phyloP scores from a whole-genome alignment of 2,113 vertebrate species.

The Aptenodytes patagonicus region DNA sequence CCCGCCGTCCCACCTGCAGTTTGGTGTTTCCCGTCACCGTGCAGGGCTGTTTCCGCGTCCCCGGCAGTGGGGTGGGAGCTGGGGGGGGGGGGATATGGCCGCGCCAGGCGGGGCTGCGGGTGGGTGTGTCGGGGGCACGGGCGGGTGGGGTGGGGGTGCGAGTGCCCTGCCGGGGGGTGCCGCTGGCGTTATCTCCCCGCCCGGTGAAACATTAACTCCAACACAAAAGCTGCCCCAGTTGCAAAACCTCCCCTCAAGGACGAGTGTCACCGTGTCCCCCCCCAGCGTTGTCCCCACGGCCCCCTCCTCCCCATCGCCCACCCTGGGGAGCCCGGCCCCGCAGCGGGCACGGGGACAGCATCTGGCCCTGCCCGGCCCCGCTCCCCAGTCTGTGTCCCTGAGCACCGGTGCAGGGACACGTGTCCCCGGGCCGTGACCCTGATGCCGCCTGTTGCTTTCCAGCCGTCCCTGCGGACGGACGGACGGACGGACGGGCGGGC shows the following conservation, averaged over 20 bases:
- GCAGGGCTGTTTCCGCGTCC: background rate
- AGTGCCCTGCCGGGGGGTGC: background rate
- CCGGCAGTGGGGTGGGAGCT: too few relatives aligned
- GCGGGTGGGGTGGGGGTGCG: background rate
- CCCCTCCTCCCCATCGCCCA: background rate
- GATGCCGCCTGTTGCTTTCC: background rate
- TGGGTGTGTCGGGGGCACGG: background rate
- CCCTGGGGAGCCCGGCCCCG: accelerated
- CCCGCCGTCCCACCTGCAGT: accelerated
- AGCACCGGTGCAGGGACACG: background rate
- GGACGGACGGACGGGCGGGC: background rate
- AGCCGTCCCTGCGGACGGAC: background rate
- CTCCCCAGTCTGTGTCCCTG: background rate
- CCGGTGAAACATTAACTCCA: background rate
- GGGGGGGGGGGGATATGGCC: background rate
- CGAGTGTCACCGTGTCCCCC: background rate
- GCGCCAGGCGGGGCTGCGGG: too few relatives aligned
- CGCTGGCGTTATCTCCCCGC: background rate
- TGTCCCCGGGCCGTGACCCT: background rate
- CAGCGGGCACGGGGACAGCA: background rate
- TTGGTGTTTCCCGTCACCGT: background rate
- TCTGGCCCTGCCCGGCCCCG: background rate
- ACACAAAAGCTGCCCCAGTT: background rate
- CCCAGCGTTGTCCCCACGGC: background rate
- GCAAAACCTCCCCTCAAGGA: background rate